These are phyloP conservation scores for Lysandra coridon DNA, from an alignment of 2,888 invertebrate species.

Conservation along the genomic window DNA sequence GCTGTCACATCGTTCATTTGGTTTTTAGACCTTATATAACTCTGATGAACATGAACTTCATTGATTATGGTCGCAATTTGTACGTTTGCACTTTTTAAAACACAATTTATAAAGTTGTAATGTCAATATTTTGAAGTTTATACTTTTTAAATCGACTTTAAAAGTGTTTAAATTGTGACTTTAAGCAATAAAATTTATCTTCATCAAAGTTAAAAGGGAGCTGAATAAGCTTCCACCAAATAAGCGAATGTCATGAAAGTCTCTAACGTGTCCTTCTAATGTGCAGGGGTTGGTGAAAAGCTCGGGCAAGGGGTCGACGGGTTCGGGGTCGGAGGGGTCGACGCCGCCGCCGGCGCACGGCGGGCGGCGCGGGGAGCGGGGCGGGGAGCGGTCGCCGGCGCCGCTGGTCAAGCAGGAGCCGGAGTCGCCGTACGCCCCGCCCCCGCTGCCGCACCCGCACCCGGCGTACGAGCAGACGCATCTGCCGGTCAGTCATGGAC, in stretches of 20 bases:
- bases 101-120: no score
- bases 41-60: no score
- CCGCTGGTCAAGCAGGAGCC: conserved; percentile 84
- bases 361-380: conserved; percentile 57
- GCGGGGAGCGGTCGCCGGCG: conserved; percentile 70
- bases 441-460: conserved; percentile 57
- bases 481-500: conserved; percentile 57
- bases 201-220: no score
- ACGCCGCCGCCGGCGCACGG: conserved; percentile 75
- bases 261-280: background rate
- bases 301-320: conserved; percentile 63
- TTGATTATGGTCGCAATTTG: no score
- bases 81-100: no score
- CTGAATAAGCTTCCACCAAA: background rate
- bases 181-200: no score
- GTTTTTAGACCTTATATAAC: no score
- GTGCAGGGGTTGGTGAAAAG: conserved; percentile 62
- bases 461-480: conserved; percentile 77
- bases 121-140: no score
- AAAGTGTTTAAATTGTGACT: no score
- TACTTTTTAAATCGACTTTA: no score
- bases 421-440: conserved; percentile 71
- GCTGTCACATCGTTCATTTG: no score
- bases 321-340: conserved; percentile 74
- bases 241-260: no score